Evolutionary conservation across 2,797 vertebrate species (phyloP), one percentile per base, ranked within the genome.

Genomic region (Falco biarmicus): DNA sequence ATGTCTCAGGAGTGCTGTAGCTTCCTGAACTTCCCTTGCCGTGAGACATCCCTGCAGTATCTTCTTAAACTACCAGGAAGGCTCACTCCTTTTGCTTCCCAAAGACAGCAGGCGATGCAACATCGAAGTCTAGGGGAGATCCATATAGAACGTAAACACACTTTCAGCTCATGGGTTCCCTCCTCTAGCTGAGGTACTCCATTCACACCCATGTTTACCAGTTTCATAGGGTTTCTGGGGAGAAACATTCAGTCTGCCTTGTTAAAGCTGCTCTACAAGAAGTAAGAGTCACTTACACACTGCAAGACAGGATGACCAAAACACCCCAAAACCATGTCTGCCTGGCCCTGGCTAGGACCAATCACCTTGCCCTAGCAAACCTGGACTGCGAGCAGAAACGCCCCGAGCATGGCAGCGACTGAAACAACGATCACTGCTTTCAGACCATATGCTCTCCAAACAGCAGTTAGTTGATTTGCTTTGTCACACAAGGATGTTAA

Each of bases 71-170:
- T 9, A 45, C 2, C 17, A 81, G 66, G 61, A 64, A 56, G 19
- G 39, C 63, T 37, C 45, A 26, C 7, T 94, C 29, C 7, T 66
- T 92, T 54, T 81, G 31, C 25, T 87, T 37, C 66, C 41, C 61
- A 48, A 63, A 84, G 45, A 53, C 5, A 92, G 43, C 24, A 75
- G 26, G 31, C 1, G 8, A 54, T 68, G 28, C 28, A 71, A n/a
- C 14, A 37, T 22, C 14, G 11, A n/a, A 31, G n/a, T 60, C 3
- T 48, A 25, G 32, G 26, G 53, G 41, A 84, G 50, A 84, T 16
- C 15, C 0, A 0, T 32, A 19, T 0, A 59, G 61, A 53, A 63
- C 6, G 12, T 26, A 64, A 60, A 48, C 7, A 15, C 22, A 32
- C 18, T 31, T 89, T 22, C 56, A 71, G 34, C 13, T 84, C 73